phyloP scores from a whole-genome alignment of 2,888 invertebrate species.

The Pomacea canaliculata region DNA sequence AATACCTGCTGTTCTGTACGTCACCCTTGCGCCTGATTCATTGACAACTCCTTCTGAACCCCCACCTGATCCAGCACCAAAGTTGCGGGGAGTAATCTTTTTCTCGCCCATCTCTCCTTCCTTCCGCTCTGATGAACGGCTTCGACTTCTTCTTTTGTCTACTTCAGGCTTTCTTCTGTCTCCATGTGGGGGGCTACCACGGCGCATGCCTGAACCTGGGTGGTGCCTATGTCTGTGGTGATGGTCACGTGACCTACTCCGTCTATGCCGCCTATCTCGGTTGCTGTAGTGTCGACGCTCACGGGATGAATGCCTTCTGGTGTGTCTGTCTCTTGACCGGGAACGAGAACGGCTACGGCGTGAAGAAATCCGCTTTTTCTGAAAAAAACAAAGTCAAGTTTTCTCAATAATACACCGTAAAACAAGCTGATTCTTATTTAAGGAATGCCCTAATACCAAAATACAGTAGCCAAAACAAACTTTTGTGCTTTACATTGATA shows the following conservation, averaged over 20 bases:
- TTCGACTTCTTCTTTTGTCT: slow-evolving; percentile 20
- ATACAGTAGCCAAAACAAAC: too few species aligned
- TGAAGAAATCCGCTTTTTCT: too few species aligned
- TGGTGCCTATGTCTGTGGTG: slow-evolving; percentile 32
- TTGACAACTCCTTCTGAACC: not conserved
- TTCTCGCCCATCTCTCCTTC: slow-evolving; percentile 13
- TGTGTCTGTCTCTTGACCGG: slow-evolving; percentile 38
- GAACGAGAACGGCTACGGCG: slow-evolving; percentile 29
- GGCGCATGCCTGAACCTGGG: slow-evolving; percentile 19
- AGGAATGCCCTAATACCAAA: too few species aligned
- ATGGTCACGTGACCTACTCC: slow-evolving; percentile 12
- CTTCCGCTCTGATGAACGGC: slow-evolving; percentile 11
- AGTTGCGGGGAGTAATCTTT: slow-evolving; percentile 11
- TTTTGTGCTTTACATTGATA: too few species aligned
- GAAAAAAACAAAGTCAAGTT: too few species aligned
- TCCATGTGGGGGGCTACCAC: slow-evolving; percentile 28
- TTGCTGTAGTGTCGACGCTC: slow-evolving; percentile 35
- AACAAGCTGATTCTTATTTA: too few species aligned
- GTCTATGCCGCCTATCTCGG: slow-evolving; percentile 19
- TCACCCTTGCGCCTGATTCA: slow-evolving; percentile 3
- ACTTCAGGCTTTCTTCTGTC: slow-evolving; percentile 31
- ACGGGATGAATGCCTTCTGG: slow-evolving; percentile 20
- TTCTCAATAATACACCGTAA: too few species aligned
- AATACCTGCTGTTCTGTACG: slow-evolving; percentile 15
- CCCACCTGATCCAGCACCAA: not conserved